Percentiles rank a stretch among this genome's conserved stretches.
Evolutionary conservation across 2,113 vertebrate species (phyloP).

Genomic region (Symphodus melops): DNA sequence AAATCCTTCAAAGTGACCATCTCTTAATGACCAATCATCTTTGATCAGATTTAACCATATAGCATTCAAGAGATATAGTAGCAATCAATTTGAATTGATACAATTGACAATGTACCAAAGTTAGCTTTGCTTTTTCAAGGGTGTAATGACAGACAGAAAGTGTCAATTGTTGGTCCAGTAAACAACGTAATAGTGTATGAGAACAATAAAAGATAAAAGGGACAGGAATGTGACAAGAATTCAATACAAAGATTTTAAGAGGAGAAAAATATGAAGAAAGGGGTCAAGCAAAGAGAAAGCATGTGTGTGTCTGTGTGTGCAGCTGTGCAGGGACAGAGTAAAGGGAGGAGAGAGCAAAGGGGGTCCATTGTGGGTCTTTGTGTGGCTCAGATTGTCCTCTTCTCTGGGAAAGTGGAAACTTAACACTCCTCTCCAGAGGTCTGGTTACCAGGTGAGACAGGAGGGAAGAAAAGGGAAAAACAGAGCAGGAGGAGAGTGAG

Average conservation of each 20-base stretch:
- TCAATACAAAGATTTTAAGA: background rate
- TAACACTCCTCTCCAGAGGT: slow-evolving; percentile 82
- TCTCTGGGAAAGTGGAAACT: slow-evolving; percentile 87
- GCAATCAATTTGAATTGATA: too few species aligned
- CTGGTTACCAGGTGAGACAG: slow-evolving; percentile 85
- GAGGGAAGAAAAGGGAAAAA: slow-evolving; percentile 74
- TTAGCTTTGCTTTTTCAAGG: background rate
- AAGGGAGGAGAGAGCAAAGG: slow-evolving; percentile 74
- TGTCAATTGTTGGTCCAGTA: background rate
- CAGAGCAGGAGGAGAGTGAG: slow-evolving; percentile 41
- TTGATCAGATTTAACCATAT: too few species aligned
- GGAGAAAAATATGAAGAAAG: background rate
- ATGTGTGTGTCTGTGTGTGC: slow-evolving; percentile 56
- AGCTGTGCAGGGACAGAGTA: slow-evolving; percentile 58
- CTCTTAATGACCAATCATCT: too few species aligned
- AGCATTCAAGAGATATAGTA: too few species aligned
- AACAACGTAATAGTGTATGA: background rate
- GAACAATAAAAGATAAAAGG: background rate
- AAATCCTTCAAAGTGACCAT: too few species aligned
- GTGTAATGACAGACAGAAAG: slow-evolving; percentile 1
- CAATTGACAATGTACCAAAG: too few species aligned
- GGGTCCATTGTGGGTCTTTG: slow-evolving; percentile 80
- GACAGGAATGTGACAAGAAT: background rate
- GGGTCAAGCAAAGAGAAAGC: slow-evolving; percentile 2
- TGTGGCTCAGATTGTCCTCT: slow-evolving; percentile 83